Base-by-base conservation (phyloP, 2,888 invertebrate species). In the Scaptomyza polygonia region DNA sequence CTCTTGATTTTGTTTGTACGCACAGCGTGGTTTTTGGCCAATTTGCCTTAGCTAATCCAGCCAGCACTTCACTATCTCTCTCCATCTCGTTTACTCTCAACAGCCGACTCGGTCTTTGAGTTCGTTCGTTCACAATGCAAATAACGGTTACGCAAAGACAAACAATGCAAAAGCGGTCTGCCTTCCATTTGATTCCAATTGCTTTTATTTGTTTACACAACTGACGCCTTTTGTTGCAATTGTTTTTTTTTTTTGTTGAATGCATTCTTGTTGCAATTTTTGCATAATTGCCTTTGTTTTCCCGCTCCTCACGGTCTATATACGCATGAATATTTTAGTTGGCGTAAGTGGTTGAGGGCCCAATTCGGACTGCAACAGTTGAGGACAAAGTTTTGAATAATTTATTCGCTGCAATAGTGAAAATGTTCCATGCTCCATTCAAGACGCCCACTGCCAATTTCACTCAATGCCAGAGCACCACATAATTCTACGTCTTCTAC, bases 321-420 rank as follows among this genome's bases (percentile, higher is more conserved):
- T 64, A 72, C 74, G 77, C 64, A 85, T 82, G 85, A 85, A 82
- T 85, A 85, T 82, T 77, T 79, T 57, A 79, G 59, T 9, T 36
- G 21, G 43, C 8, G 63, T 55, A 69, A 66, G 69, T 65, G 66
- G 67, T 43, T 34, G 14, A 40, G 47, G 51, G 43, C 32, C 29
- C 58, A 52, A 44, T 45, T 40, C 30, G 12, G 16, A 55, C 44
- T 66, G 69, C 73, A 72, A 76, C 59, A 47, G 66, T 56, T 48
- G 65, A 57, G 58, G 59, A 70, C 64, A 73, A 69, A 73, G 70
- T 79, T 76, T 66, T 72, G 57, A 80, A 86, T 84, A 77, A 84
- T 80, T 86, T 77, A 86, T 80, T 72, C 53, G 64, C 36, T 57
- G 45, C 40, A 54, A 48, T 56, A 55, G 67, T 54, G 64, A 59